Conservation (phyloP, 2,113 vertebrate species). For the Hippocampus abdominalis region DNA sequence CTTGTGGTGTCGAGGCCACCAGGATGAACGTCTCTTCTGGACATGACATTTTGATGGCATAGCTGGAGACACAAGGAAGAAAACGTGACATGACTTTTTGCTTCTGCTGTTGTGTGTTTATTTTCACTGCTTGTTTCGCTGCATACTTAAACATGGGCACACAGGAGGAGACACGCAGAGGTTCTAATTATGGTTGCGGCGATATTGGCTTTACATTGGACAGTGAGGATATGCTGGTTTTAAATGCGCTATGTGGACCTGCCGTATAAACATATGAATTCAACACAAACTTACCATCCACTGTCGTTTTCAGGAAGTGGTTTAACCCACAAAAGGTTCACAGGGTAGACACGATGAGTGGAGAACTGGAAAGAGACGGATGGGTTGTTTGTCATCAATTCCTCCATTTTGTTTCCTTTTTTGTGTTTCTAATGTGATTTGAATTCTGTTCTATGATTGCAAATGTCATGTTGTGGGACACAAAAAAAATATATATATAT, state of each 20-base stretch:
- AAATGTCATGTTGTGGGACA: background rate
- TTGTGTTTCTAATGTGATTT: background rate
- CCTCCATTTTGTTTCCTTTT: background rate
- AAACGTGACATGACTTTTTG: background rate
- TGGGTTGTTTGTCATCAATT: background rate
- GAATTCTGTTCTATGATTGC: background rate
- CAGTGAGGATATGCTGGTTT: too few species aligned
- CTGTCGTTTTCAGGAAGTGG: constrained; percentile 82
- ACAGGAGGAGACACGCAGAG: too few species aligned
- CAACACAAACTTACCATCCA: constrained; percentile 79
- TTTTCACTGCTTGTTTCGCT: background rate
- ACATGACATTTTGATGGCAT: constrained; percentile 87
- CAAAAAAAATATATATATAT: background rate
- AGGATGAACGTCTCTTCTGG: constrained; percentile 92
- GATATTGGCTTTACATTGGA: too few species aligned
- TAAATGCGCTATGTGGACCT: background rate
- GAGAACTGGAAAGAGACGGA: constrained; percentile 79
- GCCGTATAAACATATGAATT: background rate
- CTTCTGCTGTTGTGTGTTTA: background rate
- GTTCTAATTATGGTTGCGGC: too few species aligned
- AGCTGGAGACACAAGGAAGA: constrained; percentile 64
- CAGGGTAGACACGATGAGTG: constrained; percentile 84
- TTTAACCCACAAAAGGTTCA: constrained; percentile 90
- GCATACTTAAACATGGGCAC: too few species aligned
- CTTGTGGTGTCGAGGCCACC: constrained; percentile 85